Base-by-base conservation (phyloP, 2,888 invertebrate genomes). In the Sialis lutaria region DNA sequence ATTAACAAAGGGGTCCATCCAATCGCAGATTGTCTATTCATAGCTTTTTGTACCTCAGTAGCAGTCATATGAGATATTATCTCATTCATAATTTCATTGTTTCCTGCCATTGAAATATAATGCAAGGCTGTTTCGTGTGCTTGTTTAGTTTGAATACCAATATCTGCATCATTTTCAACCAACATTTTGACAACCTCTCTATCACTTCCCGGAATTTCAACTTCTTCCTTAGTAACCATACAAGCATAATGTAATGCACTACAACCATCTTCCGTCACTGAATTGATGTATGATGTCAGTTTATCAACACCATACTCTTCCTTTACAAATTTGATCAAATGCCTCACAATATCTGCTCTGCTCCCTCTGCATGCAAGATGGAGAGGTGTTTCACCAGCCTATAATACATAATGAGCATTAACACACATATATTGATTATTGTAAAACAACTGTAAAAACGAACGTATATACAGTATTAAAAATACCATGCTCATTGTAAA, bases 1-100 rank as follows among this genome's bases (percentile, higher is more conserved):
- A 97, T 93, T 45, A 97, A 70, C 53, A 98, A 70, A 9, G 98
- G 97, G 0, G 97, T 96, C 95, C 97, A 97, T 6, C 98, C 87
- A 52, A 91, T 82, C 49, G 84, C 83, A 48, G 90, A 88, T 63
- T 97, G 97, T 57, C 83, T 82, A 63, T 98, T 98, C 56, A 97
- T 74, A 1, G 93, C 92, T 63, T 86, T 83, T 58, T 93, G 89
- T n/a, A 93, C 80, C 52, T 90, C 88, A 1, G 86, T 84, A 2
- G 88, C 75, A 9, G 83, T 79, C 77, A 97, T 87, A 56, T 90
- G 84, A 39, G 85, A 76, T 41, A 97, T 82, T 79, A 98, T 93
- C 65, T 96, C 96, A 55, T 82, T 77, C 55, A 98, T 72, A 6
- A 97, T 85, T 56, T 93, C 92, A 60, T 93, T 93, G 65, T 95